A percentile compares a stretch with the other conserved stretches of the same genome.
Conservation (phyloP, 2,113 vertebrate genomes). For the Pachypanchax playfairii region DNA sequence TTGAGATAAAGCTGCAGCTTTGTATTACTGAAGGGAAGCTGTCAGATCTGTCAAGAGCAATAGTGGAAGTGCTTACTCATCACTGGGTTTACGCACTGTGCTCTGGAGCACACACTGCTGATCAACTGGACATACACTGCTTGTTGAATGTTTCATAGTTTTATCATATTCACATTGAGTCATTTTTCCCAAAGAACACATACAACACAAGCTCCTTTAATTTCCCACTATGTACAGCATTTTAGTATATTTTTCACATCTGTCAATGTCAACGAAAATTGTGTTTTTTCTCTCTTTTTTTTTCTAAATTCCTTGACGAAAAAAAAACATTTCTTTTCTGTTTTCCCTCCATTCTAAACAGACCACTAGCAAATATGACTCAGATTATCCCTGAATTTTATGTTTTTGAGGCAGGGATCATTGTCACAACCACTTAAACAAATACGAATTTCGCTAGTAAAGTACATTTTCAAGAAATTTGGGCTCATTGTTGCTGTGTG, state of each 20-base stretch:
- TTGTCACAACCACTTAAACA: slow-evolving; percentile 25
- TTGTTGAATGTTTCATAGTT: slow-evolving; percentile 32
- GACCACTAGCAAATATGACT: slow-evolving; percentile 34
- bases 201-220: too few species aligned
- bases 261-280: too few species aligned
- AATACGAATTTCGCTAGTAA: slow-evolving; percentile 34
- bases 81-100: slow-evolving; percentile 46
- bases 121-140: slow-evolving; percentile 41
- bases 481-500: slow-evolving; percentile 56
- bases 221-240: too few species aligned
- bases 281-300: too few species aligned
- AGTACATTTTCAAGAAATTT: slow-evolving; percentile 31
- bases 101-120: slow-evolving; percentile 32
- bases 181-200: not conserved
- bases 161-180: slow-evolving; percentile 8
- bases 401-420: slow-evolving; percentile 2
- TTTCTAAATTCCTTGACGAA: too few species aligned
- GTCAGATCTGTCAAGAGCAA: slow-evolving; percentile 65
- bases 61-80: slow-evolving; percentile 67
- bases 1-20: slow-evolving; percentile 56
- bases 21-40: slow-evolving; percentile 52
- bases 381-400: slow-evolving; percentile 30
- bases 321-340: not conserved
- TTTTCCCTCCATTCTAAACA: slow-evolving; percentile 5
- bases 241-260: not conserved